A percentile compares a stretch with the other conserved stretches of the same genome.
These are phyloP conservation scores for Pseudomyrmex gracilis DNA, from an alignment of 1,140 invertebrate species.

Conservation along the genomic window DNA sequence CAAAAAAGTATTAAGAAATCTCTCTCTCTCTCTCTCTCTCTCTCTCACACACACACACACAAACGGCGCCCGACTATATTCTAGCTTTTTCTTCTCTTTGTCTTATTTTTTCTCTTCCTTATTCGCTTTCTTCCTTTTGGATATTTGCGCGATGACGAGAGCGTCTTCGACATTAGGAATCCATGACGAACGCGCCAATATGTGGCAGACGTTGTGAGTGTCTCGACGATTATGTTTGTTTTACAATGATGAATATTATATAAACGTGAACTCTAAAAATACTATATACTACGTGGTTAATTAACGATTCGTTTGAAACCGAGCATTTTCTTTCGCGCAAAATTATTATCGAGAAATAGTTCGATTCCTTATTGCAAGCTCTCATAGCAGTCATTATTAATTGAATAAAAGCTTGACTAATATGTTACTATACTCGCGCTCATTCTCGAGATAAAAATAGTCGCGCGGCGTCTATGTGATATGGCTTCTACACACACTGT, in stretches of 20 bases:
- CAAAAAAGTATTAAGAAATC: slow-evolving; percentile 55
- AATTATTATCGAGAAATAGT: too few species aligned
- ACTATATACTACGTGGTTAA: too few species aligned
- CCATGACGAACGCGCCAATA: slow-evolving; percentile 50
- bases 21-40: neutral
- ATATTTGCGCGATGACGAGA: slow-evolving; percentile 60
- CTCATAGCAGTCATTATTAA: too few species aligned
- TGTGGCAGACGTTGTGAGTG: slow-evolving; percentile 40
- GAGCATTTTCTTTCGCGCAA: neutral
- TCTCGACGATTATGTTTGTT: slow-evolving; percentile 30
- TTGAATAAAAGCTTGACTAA: too few species aligned
- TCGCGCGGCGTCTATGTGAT: too few species aligned
- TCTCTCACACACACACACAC: slow-evolving; percentile 3
- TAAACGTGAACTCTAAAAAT: slow-evolving; percentile 16
- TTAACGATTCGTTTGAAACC: slow-evolving; percentile 16
- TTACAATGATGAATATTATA: neutral
- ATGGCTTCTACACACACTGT: too few species aligned
- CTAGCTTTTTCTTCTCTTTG: neutral
- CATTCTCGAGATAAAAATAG: too few species aligned
- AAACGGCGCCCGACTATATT: slow-evolving; percentile 31
- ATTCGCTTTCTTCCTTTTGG: slow-evolving; percentile 5
- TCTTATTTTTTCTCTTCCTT: neutral
- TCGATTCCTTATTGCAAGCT: too few species aligned
- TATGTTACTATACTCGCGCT: too few species aligned
- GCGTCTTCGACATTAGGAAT: slow-evolving; percentile 45